Conservation (phyloP, 1,140 invertebrate species). For the Berghia stephanieae region DNA sequence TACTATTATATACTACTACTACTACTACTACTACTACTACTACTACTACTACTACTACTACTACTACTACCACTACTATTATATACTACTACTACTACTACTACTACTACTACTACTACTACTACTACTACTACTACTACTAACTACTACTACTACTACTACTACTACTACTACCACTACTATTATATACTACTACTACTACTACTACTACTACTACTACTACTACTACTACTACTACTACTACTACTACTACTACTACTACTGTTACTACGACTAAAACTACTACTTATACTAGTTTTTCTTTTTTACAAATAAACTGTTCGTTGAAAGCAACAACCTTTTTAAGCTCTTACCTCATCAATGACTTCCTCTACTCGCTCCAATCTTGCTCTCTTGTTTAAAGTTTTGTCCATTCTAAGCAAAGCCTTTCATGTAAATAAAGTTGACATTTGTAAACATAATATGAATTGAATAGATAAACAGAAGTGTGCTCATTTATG, state of each 20-base stretch:
- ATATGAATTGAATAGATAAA: background rate
- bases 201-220: too few relatives aligned
- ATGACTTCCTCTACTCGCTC: conserved; percentile 90
- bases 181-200: too few relatives aligned
- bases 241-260: background rate
- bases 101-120: too few relatives aligned
- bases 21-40: too few relatives aligned
- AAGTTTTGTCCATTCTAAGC: conserved; percentile 87
- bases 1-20: too few relatives aligned
- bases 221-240: background rate
- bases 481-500: background rate
- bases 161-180: too few relatives aligned
- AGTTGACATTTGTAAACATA: background rate
- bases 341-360: conserved; percentile 74
- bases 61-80: too few relatives aligned
- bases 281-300: background rate
- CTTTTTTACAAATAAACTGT: background rate
- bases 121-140: too few relatives aligned
- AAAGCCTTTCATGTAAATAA: conserved; percentile 74
- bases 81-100: too few relatives aligned
- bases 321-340: background rate
- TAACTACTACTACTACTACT: too few relatives aligned
- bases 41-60: too few relatives aligned
- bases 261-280: too few relatives aligned
- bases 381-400: conserved; percentile 80